Conservation (phyloP, 2,797 vertebrate genomes). For the Mus spretus region DNA sequence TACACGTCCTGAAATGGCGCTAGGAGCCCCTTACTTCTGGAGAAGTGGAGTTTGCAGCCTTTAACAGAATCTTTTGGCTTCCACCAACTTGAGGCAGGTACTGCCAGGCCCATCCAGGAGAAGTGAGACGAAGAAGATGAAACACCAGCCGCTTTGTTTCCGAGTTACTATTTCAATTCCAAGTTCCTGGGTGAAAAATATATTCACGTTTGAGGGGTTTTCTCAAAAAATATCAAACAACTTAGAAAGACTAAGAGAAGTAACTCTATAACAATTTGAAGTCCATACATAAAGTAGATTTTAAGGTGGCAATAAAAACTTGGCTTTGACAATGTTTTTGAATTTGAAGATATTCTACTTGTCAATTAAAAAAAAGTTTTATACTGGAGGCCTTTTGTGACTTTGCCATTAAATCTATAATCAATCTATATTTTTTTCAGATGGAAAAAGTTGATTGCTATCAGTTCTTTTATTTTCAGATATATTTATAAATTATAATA, state of each 20-base stretch:
- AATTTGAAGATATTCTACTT: constrained; percentile 39
- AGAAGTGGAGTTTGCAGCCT: neutral
- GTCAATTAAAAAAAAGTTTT: constrained; percentile 8
- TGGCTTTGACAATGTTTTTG: neutral
- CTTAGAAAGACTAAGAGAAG: constrained; percentile 1
- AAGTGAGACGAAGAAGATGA: constrained; percentile 53
- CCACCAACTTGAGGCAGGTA: constrained; percentile 63
- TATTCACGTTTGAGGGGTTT: neutral
- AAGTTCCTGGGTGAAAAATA: constrained; percentile 26
- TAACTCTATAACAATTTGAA: neutral
- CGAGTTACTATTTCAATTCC: constrained; percentile 31
- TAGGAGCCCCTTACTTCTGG: constrained; percentile 49
- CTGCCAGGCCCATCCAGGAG: constrained; percentile 38
- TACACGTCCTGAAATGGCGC: constrained; percentile 46
- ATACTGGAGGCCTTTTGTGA: constrained; percentile 42
- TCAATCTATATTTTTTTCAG: neutral
- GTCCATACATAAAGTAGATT: neutral
- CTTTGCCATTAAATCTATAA: neutral
- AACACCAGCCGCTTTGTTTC: constrained; percentile 17
- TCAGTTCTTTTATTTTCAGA: neutral
- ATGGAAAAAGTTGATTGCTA: neutral
- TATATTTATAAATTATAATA: neutral
- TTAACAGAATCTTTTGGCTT: neutral
- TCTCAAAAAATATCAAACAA: constrained; percentile 8
- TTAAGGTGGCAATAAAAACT: neutral